Conservation (phyloP, 1,140 invertebrate species). For the Formica exsecta region DNA sequence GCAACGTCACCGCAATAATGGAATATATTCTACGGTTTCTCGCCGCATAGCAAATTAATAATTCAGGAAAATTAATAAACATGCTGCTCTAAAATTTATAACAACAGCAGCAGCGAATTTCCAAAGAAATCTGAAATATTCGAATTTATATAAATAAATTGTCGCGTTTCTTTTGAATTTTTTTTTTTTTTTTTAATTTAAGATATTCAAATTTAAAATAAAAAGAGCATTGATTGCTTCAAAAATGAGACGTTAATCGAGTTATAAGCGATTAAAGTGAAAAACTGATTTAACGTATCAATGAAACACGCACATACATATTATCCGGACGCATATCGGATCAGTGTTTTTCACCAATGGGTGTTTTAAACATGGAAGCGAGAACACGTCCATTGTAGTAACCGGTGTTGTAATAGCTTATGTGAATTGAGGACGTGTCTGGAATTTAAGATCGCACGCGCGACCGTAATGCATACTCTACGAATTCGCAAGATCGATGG, state of each 20-base stretch:
- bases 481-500: slow-evolving; percentile 69
- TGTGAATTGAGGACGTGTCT: slow-evolving; percentile 65
- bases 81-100: slow-evolving; percentile 10
- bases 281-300: background rate
- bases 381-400: slow-evolving; percentile 64
- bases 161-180: background rate
- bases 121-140: background rate
- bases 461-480: slow-evolving; percentile 57
- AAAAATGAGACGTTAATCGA: background rate
- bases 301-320: background rate
- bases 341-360: background rate
- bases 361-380: slow-evolving; percentile 46
- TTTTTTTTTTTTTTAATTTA: background rate
- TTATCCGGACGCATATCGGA: background rate
- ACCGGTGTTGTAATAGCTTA: slow-evolving; percentile 71
- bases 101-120: background rate
- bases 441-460: slow-evolving; percentile 54
- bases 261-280: no score
- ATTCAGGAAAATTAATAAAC: slow-evolving; percentile 26
- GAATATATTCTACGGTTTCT: slow-evolving; percentile 28
- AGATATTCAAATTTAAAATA: background rate
- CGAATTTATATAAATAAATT: slow-evolving; percentile 24
- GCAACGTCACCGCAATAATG: background rate
- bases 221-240: background rate
- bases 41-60: background rate